These are phyloP conservation scores for Ornithoptera alexandrae DNA, from an alignment of 2,888 invertebrate genomes.

Conservation along the genomic window DNA sequence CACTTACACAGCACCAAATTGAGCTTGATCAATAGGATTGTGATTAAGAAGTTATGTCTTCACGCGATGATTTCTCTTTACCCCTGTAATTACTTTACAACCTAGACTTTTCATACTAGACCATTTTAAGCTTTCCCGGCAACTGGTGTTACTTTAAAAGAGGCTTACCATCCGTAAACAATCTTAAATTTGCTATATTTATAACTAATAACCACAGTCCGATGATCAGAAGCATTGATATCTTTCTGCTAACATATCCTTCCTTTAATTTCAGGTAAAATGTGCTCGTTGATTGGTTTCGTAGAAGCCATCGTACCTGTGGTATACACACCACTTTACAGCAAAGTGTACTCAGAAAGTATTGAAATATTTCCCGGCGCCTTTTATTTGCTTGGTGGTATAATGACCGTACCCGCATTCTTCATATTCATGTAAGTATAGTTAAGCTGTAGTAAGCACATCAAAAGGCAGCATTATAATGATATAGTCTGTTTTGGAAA, in stretches of 20 bases:
- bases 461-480: not conserved
- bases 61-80: not conserved
- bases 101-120: not conserved
- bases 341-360: conserved; percentile 68
- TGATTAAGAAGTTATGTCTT: too few relatives aligned
- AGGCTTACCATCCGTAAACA: too few relatives aligned
- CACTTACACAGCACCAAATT: too few relatives aligned
- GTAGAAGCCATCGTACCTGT: conserved; percentile 76
- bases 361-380: conserved; percentile 68
- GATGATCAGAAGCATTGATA: not conserved
- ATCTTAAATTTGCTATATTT: too few relatives aligned
- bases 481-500: too few relatives aligned
- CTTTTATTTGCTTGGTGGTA: conserved; percentile 71
- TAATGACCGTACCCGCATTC: conserved; percentile 69
- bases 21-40: too few relatives aligned
- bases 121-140: too few relatives aligned
- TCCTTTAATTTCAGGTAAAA: conserved; percentile 66
- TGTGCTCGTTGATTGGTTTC: conserved; percentile 79
- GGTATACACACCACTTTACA: conserved; percentile 75
- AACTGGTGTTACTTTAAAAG: not conserved
- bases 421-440: conserved; percentile 69
- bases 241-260: not conserved
- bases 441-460: not conserved
- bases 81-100: not conserved
- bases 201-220: too few relatives aligned